phyloP scores from a whole-genome alignment of 2,888 invertebrate species.

The Dyspetes luteomarginatus region DNA sequence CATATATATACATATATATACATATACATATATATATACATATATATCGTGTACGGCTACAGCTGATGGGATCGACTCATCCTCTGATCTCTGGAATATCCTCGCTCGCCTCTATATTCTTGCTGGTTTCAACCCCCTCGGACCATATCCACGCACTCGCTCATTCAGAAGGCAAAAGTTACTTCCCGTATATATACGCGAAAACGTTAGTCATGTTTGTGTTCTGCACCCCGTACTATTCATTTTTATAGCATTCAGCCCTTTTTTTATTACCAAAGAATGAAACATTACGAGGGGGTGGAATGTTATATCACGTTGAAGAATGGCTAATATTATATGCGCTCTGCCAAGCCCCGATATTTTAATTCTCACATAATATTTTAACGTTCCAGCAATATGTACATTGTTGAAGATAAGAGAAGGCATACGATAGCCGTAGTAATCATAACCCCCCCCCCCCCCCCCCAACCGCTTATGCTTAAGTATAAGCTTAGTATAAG shows the following conservation, averaged over 20 bases:
- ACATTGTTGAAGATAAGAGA: too few relatives aligned
- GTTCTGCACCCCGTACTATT: not conserved
- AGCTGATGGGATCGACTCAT: constrained; percentile 71
- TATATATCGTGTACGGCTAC: constrained; percentile 66
- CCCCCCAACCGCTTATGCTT: too few relatives aligned
- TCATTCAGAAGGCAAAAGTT: not conserved
- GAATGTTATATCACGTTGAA: too few relatives aligned
- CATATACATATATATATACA: not conserved
- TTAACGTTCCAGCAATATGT: too few relatives aligned
- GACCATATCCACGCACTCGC: not conserved
- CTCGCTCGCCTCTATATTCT: not conserved
- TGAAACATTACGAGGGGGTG: not conserved
- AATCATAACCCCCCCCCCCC: too few relatives aligned
- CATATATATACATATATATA: not conserved
- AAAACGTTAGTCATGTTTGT: not conserved
- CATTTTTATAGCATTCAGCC: not conserved
- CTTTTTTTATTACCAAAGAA: not conserved
- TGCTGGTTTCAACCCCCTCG: not conserved
- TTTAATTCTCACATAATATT: too few relatives aligned
- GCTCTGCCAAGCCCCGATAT: too few relatives aligned
- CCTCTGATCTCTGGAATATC: constrained; percentile 19
- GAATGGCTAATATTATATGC: too few relatives aligned
- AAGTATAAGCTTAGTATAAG: too few relatives aligned
- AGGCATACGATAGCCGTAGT: too few relatives aligned
- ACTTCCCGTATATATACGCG: not conserved